Base-by-base conservation (phyloP, 2,113 vertebrate species). In the Leucoraja erinaceus region DNA sequence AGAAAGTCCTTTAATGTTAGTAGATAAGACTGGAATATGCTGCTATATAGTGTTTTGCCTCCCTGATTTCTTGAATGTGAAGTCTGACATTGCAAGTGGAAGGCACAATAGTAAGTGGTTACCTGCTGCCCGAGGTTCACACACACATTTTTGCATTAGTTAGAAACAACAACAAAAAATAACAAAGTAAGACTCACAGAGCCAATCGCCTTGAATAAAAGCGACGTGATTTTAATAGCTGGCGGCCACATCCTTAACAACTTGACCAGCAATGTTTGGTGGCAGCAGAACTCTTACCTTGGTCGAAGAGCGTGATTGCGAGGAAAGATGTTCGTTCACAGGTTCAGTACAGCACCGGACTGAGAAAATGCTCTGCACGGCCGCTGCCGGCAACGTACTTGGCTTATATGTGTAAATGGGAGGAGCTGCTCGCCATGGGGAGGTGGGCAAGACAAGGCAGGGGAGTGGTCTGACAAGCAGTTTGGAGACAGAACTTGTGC, bases 321-420 rank as follows among this genome's bases (percentile, higher is more conserved):
- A 95, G 94, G 94, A 94, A 95, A 95, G 95, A 95, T 96, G 95
- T 95, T 96, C 95, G 95, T 95, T 96, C 95, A 95, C 95, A 95
- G 94, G 94, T 95, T 96, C 95, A 95, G 95, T 94, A 95, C 94
- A 94, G 95, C 93, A 95, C 95, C 95, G 94, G 95, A 95, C 95
- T 95, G 96, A 95, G 95, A 96, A 95, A 95, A 96, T 95, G 95
- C 95, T 96, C 96, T 96, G 97, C 96, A 95, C 97, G 94, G 96
- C 96, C 94, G 96, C 95, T 94, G 95, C 95, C 96, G 96, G 96
- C 96, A 96, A 47, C 96, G 96, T 96, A 95, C 96, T 97, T 97
- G 97, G 97, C 97, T 99, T 99, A 98, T 99, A 99, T 98, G 97
- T 95, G 95, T 96, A 97, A 97, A 97, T 98, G 97, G 98, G 98